Evolutionary conservation across 2,888 invertebrate species (phyloP), one percentile per base, ranked within the genome.

Genomic region (Celastrina argiolus): DNA sequence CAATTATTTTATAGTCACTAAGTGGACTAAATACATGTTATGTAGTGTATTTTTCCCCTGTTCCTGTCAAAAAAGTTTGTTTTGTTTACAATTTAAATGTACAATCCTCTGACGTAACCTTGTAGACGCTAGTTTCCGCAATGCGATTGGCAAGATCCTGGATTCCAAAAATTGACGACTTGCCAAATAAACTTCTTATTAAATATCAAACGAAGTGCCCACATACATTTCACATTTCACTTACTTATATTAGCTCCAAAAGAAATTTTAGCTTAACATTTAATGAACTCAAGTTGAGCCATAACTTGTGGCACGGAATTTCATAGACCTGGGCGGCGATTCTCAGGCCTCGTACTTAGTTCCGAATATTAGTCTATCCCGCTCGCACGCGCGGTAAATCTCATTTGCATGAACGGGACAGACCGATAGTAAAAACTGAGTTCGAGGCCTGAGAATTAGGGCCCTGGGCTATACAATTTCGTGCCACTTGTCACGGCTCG

Each of bases 141-240:
- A 69, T 74, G 73, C 73, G 73, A 73, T 72, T 74, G 72, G 71
- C 73, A 72, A 72, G 65, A 63, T 61, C 18, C 18, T 22, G 14
- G 18, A 36, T 12, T 16, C 61, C 59, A 59, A 61, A 39, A 22
- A 36, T 39, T 18, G 59, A 22, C 39, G 39, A 39, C 18, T 22
- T 61, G 61, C 61, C 61, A 61, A 61, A 36, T 22, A 51, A 26
- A 51, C 22, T 51, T 51, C 26, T 51, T 51, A 51, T 51, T 51
- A 51, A 51, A 26, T 51, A 51, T 51, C 26, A 51, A 26, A 1
- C 22, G 26, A 26, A 51, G 51, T 51, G 12, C 26, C 10, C 22
- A 14, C 22, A 12, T 22, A 51, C n/a, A n/a, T n/a, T n/a, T n/a
- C n/a, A n/a, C n/a, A n/a, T n/a, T n/a, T 18, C 22, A 22, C 22